Conservation (phyloP, 2,888 invertebrate genomes). For the Ectemnius lituratus region DNA sequence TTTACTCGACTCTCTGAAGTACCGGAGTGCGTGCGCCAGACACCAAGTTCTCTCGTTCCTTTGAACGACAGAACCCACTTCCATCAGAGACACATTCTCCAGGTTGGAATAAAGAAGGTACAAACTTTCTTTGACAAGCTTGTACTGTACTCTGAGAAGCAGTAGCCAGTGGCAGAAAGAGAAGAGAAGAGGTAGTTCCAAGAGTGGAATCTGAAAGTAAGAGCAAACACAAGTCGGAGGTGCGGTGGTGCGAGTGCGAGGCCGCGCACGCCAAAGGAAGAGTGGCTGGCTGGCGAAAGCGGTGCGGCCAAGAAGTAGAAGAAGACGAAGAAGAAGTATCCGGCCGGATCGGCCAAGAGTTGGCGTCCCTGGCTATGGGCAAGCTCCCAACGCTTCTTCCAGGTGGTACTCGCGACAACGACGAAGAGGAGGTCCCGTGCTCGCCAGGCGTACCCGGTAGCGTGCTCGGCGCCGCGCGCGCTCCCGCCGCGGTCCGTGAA, state of each 20-base stretch:
- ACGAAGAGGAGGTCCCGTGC: constrained; percentile 27
- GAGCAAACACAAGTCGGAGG: background rate
- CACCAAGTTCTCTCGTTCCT: background rate
- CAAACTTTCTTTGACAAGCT: background rate
- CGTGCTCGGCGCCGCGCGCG: constrained; percentile 17
- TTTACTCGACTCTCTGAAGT: too few species aligned
- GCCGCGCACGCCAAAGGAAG: background rate
- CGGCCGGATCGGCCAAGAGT: constrained; percentile 57
- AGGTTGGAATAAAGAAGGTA: too few species aligned
- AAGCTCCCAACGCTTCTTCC: constrained; percentile 66
- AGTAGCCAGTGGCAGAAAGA: background rate
- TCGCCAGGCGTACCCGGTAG: constrained; percentile 12
- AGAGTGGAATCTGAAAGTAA: constrained; percentile 1
- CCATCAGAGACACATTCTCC: too few species aligned
- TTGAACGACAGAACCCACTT: too few species aligned
- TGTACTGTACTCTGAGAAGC: background rate
- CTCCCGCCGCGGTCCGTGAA: constrained; percentile 13
- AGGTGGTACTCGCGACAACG: constrained; percentile 54
- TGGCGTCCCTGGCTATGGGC: constrained; percentile 74
- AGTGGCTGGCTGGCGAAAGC: background rate
- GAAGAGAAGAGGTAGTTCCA: background rate
- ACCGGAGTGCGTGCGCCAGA: background rate
- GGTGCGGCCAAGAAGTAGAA: constrained; percentile 1
- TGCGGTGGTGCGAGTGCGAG: background rate
- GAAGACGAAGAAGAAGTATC: constrained; percentile 25